Conservation (phyloP, 2,888 invertebrate species). For the Tortricodes alternella region DNA sequence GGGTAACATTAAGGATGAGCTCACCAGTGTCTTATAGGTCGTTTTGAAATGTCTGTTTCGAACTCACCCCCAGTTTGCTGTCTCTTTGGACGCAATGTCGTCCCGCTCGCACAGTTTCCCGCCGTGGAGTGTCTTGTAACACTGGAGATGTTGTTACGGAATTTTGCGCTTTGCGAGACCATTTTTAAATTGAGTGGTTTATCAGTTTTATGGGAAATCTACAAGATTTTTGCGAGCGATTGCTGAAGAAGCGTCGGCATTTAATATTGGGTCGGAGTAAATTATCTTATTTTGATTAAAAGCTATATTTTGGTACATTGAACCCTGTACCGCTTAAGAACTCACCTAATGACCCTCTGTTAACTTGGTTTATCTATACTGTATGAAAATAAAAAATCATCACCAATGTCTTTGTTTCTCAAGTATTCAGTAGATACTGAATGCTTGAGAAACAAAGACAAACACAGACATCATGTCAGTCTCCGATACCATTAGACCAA, state of each 20-base stretch:
- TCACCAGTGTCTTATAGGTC: constrained; percentile 38
- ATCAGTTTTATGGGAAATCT: constrained; percentile 5
- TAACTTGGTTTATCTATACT: no score
- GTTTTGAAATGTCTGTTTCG: constrained; percentile 38
- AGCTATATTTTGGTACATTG: no score
- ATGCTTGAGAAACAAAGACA: no score
- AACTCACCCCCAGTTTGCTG: constrained; percentile 72
- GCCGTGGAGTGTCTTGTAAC: constrained; percentile 44
- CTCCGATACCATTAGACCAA: no score
- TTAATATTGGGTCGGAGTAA: neutral
- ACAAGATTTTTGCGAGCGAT: neutral
- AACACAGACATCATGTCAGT: no score
- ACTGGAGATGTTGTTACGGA: constrained; percentile 33
- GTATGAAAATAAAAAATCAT: no score
- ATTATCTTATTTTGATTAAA: neutral
- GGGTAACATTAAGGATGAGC: constrained; percentile 32
- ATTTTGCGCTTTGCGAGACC: constrained; percentile 24
- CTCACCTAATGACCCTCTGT: no score
- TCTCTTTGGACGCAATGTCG: constrained; percentile 76
- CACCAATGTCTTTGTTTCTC: no score
- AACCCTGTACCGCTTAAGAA: no score
- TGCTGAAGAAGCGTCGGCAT: neutral
- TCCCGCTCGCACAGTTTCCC: constrained; percentile 76
- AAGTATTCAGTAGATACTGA: no score
- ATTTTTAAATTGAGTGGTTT: constrained; percentile 26